phyloP scores from a whole-genome alignment of 64 coral and sea anemone genomes.

The Anthopleura sola region DNA sequence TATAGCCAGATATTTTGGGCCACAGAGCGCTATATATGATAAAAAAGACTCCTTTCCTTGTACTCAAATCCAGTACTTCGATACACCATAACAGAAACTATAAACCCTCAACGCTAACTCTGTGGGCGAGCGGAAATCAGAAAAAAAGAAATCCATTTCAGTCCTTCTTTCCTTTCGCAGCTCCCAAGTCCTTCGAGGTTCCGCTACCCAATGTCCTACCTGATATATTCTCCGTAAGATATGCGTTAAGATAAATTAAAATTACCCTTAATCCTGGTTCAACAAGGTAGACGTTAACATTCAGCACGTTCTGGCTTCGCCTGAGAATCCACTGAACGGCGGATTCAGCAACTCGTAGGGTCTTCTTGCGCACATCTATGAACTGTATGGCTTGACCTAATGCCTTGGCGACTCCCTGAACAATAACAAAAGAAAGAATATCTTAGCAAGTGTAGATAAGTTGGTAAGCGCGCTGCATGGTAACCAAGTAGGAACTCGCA shows the following conservation, averaged over 20 bases:
- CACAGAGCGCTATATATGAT: no score
- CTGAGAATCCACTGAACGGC: slow-evolving; percentile 93
- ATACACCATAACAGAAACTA: neutral
- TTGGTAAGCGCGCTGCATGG: neutral
- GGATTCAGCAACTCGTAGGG: slow-evolving; percentile 96
- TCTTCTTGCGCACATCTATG: slow-evolving; percentile 82
- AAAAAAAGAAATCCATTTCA: neutral
- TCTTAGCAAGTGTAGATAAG: neutral
- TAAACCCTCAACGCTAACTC: neutral
- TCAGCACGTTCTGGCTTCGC: slow-evolving; percentile 62
- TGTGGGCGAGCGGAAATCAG: neutral
- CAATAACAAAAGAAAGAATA: neutral
- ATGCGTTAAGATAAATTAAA: neutral
- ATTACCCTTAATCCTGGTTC: slow-evolving; percentile 88
- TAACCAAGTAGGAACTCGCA: no score
- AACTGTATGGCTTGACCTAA: slow-evolving; percentile 95
- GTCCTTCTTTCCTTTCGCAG: no score
- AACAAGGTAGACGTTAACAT: slow-evolving; percentile 92
- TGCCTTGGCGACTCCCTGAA: slow-evolving; percentile 76
- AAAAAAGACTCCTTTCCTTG: no score
- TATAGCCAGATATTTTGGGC: no score
- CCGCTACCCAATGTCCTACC: no score
- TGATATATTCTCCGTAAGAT: no score
- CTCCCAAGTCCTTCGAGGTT: no score
- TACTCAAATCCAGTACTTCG: no score